Evolutionary conservation across 2,888 invertebrate genomes (phyloP), one percentile per base, ranked within the genome.

Genomic region (Stratiomys singularior): DNA sequence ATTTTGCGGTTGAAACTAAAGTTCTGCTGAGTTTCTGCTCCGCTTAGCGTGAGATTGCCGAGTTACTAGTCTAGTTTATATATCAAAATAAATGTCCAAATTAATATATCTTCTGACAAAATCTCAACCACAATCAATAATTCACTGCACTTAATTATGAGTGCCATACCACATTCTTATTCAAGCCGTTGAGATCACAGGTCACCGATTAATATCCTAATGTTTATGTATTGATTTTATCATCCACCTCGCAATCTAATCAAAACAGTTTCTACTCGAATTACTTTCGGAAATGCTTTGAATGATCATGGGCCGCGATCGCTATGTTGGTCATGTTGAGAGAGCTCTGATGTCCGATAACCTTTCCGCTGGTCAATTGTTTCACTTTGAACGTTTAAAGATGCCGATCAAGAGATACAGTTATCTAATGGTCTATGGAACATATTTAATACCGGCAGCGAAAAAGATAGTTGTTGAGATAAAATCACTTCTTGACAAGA

Each of bases 381-480:
- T 47, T 69, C 47, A 27, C 47, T 69, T 69, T 46, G 69, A 69
- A 23, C 69, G 47, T 69, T 69, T 69, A 69, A 47, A 69, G 69
- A 69, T 69, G 69, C 69, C 69, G 69, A 69, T 69, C 11, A 69
- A 69, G 47, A 69, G 69, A 69, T 69, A 69, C 69, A 46, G n/a
- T 15, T 69, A 69, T 69, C 69, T 69, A 69, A 46, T 69, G 69
- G 46, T 69, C 47, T 46, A 4, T 4, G 47, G 11, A 15, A 47
- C 69, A 69, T 69, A 69, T 69, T 47, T 69, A 69, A 69, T 69
- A 69, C 69, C 69, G 47, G 69, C 69, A 69, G 69, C 69, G n/a
- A 47, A 69, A 69, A 25, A 69, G 69, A 69, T 47, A 69, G 47
- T 30, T 46, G 28, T 15, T n/a, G 15, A 69, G 46, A 46, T 47